These are phyloP conservation scores for Medauroidea extradentata DNA, from an alignment of 1,140 invertebrate species.

Conservation along the genomic window DNA sequence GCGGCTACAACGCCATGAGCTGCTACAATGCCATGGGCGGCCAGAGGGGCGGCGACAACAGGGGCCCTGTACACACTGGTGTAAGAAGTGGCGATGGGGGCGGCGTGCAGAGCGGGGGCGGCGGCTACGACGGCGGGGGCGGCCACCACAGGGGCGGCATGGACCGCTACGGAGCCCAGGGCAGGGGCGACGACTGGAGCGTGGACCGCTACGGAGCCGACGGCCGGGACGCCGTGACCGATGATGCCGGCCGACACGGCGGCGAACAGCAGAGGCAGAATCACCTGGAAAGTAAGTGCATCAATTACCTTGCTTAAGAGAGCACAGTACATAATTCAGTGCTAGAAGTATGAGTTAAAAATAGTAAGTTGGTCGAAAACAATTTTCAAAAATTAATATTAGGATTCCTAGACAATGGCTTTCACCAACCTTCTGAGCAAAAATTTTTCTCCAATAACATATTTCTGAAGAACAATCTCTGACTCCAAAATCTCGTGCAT, in stretches of 20 bases:
- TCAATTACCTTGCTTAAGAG: too few relatives aligned
- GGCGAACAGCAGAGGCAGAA: constrained; percentile 15
- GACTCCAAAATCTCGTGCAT: too few relatives aligned
- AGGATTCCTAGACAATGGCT: too few relatives aligned
- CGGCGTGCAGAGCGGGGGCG: too few relatives aligned
- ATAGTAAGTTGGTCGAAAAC: too few relatives aligned
- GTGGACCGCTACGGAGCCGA: constrained; percentile 24
- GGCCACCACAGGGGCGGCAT: constrained; percentile 39
- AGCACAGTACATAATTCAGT: too few relatives aligned
- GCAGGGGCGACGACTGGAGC: neutral
- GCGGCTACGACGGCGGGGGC: constrained; percentile 31
- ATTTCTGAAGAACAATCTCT: too few relatives aligned
- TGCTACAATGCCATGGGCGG: neutral
- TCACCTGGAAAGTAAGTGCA: neutral
- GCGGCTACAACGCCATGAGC: too few relatives aligned
- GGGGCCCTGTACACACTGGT: constrained; percentile 31
- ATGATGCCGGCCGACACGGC: constrained; percentile 42
- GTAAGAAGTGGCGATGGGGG: constrained; percentile 27
- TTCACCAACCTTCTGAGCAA: too few relatives aligned
- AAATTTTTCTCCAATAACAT: too few relatives aligned
- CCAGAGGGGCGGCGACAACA: constrained; percentile 7
- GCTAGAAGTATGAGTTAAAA: too few relatives aligned
- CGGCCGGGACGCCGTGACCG: constrained; percentile 38
- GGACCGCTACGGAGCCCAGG: neutral
- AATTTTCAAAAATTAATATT: too few relatives aligned